Evolutionary conservation across 2,113 vertebrate genomes (phyloP).

Genomic region (Emberiza fucata): DNA sequence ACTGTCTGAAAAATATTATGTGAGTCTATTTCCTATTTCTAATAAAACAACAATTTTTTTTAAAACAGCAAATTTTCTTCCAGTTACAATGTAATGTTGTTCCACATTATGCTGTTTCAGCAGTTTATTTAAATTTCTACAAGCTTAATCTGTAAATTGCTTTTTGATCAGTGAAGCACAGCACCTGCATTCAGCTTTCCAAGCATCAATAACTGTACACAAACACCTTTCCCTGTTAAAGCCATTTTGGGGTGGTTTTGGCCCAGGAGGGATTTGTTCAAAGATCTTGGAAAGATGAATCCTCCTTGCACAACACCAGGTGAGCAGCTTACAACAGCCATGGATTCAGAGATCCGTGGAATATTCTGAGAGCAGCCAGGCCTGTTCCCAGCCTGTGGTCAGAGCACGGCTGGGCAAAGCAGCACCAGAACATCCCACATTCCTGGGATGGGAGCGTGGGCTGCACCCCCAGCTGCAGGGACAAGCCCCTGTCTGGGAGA

Average conservation of each 20-base stretch:
- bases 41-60: not conserved
- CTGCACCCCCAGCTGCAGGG: fast-evolving
- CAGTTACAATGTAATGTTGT: not conserved
- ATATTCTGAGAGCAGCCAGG: not conserved
- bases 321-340: not conserved
- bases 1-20: fast-evolving
- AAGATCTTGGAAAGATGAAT: not conserved
- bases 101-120: not conserved
- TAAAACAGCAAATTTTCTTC: not conserved
- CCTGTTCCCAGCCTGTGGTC: not conserved
- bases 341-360: not conserved
- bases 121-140: not conserved
- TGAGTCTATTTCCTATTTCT: not conserved
- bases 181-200: not conserved
- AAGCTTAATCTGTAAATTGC: not conserved
- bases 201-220: not conserved
- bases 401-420: not conserved
- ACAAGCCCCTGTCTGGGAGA: fast-evolving
- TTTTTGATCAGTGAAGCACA: not conserved
- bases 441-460: not conserved
- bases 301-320: not conserved
- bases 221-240: not conserved
- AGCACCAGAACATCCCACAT: not conserved
- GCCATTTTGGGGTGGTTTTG: not conserved
- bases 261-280: not conserved